These are phyloP conservation scores for Arctopsyche grandis DNA, from an alignment of 1,140 invertebrate species.

Conservation along the genomic window DNA sequence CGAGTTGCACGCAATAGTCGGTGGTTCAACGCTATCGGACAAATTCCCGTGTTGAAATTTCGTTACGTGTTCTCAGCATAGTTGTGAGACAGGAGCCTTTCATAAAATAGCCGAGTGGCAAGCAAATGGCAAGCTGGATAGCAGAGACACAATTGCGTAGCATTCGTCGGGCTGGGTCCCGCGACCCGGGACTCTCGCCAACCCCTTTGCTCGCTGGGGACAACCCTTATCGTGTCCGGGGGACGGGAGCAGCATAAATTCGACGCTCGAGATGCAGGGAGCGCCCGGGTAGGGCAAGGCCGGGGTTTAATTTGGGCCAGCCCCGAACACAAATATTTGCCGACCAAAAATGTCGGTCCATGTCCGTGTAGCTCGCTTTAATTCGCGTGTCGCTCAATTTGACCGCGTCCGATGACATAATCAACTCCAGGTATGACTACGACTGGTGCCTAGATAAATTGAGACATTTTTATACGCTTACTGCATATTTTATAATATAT, in stretches of 20 bases:
- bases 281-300: background rate
- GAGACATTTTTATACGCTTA: no score
- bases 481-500: no score
- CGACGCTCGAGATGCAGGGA: background rate
- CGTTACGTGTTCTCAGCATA: background rate
- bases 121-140: background rate
- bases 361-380: slow-evolving; percentile 12
- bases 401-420: background rate
- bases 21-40: background rate
- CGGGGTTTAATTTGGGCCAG: slow-evolving; percentile 12
- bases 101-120: slow-evolving; percentile 24
- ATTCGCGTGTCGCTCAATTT: slow-evolving; percentile 17
- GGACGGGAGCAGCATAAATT: slow-evolving; percentile 18
- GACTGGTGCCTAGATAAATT: no score
- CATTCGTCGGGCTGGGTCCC: background rate
- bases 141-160: background rate
- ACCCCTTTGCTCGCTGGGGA: slow-evolving; percentile 16
- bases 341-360: slow-evolving; percentile 12
- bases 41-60: background rate
- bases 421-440: background rate
- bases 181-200: background rate
- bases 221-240: slow-evolving; percentile 36
- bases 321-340: slow-evolving; percentile 35
- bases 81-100: slow-evolving; percentile 22
- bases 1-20: background rate